phyloP scores from a whole-genome alignment of 2,113 vertebrate genomes.

The Terrapene triunguis region DNA sequence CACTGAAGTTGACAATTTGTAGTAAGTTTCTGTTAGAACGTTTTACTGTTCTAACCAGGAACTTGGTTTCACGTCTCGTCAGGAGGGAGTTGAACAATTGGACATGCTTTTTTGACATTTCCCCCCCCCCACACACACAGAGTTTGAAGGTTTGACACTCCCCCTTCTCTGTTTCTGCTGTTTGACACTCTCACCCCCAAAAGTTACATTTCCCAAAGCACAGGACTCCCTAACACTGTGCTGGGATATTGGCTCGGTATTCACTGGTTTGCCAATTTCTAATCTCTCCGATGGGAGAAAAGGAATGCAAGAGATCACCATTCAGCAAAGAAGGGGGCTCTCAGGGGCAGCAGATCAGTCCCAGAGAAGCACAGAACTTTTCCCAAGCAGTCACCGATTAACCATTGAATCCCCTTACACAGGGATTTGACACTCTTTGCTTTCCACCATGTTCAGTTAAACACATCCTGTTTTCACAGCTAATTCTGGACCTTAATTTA shows the following conservation, averaged over 20 bases:
- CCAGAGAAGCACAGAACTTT: neutral
- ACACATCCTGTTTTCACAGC: rapidly evolving
- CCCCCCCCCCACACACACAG: no score
- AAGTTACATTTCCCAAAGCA: no score
- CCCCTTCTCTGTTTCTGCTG: neutral
- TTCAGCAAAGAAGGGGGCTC: neutral
- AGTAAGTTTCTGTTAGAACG: neutral
- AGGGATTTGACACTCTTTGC: neutral
- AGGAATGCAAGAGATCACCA: neutral
- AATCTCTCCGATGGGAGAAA: neutral
- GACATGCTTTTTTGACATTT: neutral
- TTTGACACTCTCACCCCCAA: no score
- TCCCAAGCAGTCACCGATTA: neutral
- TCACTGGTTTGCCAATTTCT: neutral
- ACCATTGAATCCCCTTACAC: neutral
- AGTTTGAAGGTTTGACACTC: no score
- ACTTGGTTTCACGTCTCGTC: neutral
- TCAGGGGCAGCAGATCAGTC: neutral
- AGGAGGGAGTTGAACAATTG: neutral
- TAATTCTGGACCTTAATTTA: neutral
- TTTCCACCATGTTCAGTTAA: rapidly evolving
- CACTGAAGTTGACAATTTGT: neutral
- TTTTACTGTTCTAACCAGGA: neutral
- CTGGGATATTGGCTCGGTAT: no score
- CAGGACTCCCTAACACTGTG: no score